Evolutionary conservation across 2,113 vertebrate genomes (phyloP).

Genomic region (Myocastor coypus): DNA sequence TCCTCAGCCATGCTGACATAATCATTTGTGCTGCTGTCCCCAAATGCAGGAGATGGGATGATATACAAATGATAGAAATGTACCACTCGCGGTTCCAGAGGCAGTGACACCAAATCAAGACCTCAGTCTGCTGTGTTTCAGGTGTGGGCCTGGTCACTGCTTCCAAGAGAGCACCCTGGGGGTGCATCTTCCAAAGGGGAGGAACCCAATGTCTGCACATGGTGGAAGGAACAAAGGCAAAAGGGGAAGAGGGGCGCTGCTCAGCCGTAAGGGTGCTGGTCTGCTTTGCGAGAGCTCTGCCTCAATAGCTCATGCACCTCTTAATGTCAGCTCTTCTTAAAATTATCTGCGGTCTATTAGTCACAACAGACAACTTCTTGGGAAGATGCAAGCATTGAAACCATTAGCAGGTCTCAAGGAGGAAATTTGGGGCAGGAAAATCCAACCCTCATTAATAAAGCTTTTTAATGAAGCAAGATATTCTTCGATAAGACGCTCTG

Average conservation of each 20-base stretch:
- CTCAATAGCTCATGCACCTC: background rate
- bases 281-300: background rate
- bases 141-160: background rate
- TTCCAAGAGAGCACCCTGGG: background rate
- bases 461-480: background rate
- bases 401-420: background rate
- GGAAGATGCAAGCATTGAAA: background rate
- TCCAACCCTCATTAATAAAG: conserved; percentile 13
- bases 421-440: background rate
- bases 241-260: background rate
- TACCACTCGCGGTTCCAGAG: background rate
- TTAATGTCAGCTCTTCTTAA: background rate
- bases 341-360: background rate
- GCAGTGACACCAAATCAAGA: background rate
- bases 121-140: background rate
- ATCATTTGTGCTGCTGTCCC: background rate
- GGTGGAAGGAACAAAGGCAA: background rate
- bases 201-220: background rate
- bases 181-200: background rate
- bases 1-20: background rate
- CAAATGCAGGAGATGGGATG: background rate
- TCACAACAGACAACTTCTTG: background rate
- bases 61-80: background rate
- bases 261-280: background rate
- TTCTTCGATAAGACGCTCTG: background rate